These are phyloP conservation scores for Sitta europaea DNA, from an alignment of 2,113 vertebrate species.

Conservation along the genomic window DNA sequence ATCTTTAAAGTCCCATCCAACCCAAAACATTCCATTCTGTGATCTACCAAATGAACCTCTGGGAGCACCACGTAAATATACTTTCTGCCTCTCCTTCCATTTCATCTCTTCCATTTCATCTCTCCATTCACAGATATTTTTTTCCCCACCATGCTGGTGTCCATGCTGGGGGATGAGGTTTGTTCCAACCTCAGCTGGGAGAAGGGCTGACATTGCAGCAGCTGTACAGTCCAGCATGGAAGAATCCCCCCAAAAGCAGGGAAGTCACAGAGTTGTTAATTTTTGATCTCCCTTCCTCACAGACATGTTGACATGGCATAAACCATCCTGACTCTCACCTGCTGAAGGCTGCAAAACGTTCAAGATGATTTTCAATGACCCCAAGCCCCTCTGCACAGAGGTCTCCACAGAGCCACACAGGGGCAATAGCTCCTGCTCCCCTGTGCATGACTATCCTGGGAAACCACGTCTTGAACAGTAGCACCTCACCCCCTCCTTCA, in stretches of 20 bases:
- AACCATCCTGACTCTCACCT: not conserved
- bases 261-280: not conserved
- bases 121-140: rapidly evolving
- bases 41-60: not conserved
- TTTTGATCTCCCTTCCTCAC: not conserved
- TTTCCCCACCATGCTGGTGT: not conserved
- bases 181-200: not conserved
- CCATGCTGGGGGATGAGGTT: not conserved
- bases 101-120: not conserved
- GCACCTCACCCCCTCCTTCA: not conserved
- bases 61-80: not conserved
- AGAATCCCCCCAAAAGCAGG: not conserved
- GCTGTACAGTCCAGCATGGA: not conserved
- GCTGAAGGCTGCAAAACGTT: not conserved
- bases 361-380: not conserved
- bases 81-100: not conserved
- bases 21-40: not conserved
- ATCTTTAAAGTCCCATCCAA: not conserved
- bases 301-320: not conserved
- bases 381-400: not conserved
- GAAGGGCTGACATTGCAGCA: not conserved
- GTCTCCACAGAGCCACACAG: not conserved
- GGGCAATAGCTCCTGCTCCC: not conserved
- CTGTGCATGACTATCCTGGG: not conserved
- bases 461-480: not conserved